These are phyloP conservation scores for Hippocampus zosterae DNA, from an alignment of 2,113 vertebrate genomes.

Conservation along the genomic window DNA sequence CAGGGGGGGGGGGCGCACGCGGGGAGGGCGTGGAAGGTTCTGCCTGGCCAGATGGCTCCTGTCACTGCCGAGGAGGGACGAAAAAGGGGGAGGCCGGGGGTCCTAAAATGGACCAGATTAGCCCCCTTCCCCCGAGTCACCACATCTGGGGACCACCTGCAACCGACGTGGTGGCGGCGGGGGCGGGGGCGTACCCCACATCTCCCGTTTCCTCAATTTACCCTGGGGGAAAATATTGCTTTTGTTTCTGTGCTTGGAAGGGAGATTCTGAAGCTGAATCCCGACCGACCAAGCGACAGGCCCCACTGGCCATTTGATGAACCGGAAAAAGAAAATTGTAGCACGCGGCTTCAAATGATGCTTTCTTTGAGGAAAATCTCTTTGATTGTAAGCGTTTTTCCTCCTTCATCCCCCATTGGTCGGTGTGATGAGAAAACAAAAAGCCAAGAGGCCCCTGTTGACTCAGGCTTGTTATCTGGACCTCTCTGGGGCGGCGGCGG, in stretches of 20 bases:
- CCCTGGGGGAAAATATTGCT: background rate
- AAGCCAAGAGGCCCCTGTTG: slow-evolving; percentile 56
- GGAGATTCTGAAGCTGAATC: background rate
- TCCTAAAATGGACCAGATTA: slow-evolving; percentile 50
- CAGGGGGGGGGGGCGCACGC: slow-evolving; percentile 50
- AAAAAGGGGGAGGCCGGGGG: slow-evolving; percentile 20
- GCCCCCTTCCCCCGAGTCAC: slow-evolving; percentile 58
- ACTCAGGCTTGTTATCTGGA: slow-evolving; percentile 62
- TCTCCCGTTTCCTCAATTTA: slow-evolving; percentile 40
- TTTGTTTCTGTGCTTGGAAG: background rate
- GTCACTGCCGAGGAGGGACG: slow-evolving; percentile 53
- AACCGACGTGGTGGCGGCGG: slow-evolving; percentile 37
- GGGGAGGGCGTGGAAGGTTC: slow-evolving; percentile 45
- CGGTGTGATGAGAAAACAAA: slow-evolving; percentile 52
- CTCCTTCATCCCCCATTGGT: slow-evolving; percentile 47
- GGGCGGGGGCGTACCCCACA: background rate
- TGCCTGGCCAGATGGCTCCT: slow-evolving; percentile 72
- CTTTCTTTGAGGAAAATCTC: background rate
- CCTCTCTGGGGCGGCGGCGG: slow-evolving; percentile 12
- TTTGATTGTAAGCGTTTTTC: background rate
- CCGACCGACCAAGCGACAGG: background rate
- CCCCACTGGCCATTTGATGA: background rate
- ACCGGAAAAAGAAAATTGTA: too few relatives aligned
- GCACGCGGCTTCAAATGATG: too few relatives aligned
- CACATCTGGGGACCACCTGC: slow-evolving; percentile 76